Base-by-base conservation (phyloP, 1,140 invertebrate species). In the Zophobas atratus region DNA sequence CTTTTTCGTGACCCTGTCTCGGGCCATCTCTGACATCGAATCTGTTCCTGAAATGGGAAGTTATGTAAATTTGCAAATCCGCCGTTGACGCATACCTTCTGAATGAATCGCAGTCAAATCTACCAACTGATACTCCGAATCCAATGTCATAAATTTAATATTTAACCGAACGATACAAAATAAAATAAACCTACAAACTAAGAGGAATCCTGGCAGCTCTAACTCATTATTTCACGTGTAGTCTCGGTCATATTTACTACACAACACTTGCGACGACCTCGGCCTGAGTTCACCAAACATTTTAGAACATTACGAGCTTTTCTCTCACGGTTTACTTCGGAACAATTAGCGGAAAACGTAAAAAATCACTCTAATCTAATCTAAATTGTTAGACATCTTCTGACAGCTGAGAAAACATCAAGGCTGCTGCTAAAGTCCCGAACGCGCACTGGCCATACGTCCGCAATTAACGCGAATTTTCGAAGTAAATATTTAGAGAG, bases 1-100 rank as follows among this genome's bases (percentile, higher is more conserved):
- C 88, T 95, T 95, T 86, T 93, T 90, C 77, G 92, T 94, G 81
- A 93, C 88, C 55, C 80, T 77, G 43, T 81, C 80, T 70, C 80
- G 77, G 36, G 85, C 80, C 85, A 86, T 86, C 78, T 83, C 70
- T 67, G 71, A 48, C 36, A 73, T 53, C 48, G n/a, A n/a, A 51
- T 72, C 46, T 56, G 53, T 39, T 6, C 35, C 36, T 43, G 57
- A 33, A 63, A 63, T 8, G 34, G n/a, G 32, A 5, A 72, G 35
- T n/a, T 51, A 49, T 33, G 34, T 48, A 49, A 72, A 72, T 3
- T 4, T 1, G 33, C 8, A 38, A 0, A 46, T 20, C 35, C 43
- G 56, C 38, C 35, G 53, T 32, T 6, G 20, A 60, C 51, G 53
- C 72, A 36, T 72, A 78, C 72, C 63, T 78, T 49, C 36, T 75